phyloP scores from a whole-genome alignment of 2,888 invertebrate species.

The Meliscaeva auricollis region DNA sequence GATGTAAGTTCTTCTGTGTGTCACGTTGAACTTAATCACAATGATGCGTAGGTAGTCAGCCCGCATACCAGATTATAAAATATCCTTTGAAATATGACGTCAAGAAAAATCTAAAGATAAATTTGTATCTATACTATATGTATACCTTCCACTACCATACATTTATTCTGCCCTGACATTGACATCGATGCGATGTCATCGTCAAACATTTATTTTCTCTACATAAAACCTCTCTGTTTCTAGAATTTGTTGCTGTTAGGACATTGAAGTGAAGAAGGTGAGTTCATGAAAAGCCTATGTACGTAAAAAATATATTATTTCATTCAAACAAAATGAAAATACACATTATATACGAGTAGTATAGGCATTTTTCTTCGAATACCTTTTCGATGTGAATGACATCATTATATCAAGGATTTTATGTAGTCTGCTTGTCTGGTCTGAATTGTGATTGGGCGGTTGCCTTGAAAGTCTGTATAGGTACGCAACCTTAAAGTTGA shows the following conservation, averaged over 20 bases:
- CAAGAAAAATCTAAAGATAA: neutral
- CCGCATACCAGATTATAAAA: neutral
- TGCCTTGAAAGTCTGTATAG: conserved; percentile 39
- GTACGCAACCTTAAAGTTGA: conserved; percentile 38
- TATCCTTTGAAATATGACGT: conserved; percentile 20
- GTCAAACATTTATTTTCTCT: neutral
- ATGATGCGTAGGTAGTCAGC: neutral
- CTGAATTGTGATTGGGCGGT: conserved; percentile 11
- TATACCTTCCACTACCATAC: neutral
- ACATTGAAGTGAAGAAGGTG: neutral
- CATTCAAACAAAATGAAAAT: neutral
- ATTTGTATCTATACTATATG: neutral
- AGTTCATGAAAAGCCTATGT: neutral
- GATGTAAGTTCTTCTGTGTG: neutral
- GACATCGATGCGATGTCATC: conserved; percentile 16
- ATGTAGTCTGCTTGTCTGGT: conserved; percentile 12
- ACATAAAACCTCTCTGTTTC: neutral
- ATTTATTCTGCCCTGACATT: neutral
- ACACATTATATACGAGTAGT: too few relatives aligned
- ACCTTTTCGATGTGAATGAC: conserved; percentile 48
- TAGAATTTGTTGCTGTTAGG: neutral
- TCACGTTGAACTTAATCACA: neutral
- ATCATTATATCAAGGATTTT: conserved; percentile 68
- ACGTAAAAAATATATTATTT: neutral
- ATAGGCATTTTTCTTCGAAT: neutral